These are phyloP conservation scores for Acronicta aceris DNA, from an alignment of 2,888 invertebrate genomes.

Conservation along the genomic window DNA sequence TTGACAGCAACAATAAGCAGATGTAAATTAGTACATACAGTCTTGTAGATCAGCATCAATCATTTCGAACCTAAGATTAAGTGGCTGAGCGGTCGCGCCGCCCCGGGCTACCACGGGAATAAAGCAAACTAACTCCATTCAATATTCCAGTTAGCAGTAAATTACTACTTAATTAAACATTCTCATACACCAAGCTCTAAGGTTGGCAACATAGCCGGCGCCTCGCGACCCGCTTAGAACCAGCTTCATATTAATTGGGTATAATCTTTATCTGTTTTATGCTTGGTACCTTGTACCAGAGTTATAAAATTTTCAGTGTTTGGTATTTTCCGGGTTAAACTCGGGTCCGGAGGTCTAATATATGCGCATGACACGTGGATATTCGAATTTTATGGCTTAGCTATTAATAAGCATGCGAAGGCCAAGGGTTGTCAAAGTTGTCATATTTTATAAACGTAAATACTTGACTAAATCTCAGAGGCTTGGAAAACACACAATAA, in stretches of 20 bases:
- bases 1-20: constrained; percentile 33
- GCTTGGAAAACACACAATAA: no score
- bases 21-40: constrained; percentile 32
- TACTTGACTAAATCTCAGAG: no score
- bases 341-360: neutral
- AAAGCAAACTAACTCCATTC: constrained; percentile 61
- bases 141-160: constrained; percentile 72
- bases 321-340: constrained; percentile 14
- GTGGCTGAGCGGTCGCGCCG: constrained; percentile 54
- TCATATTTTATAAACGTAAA: neutral
- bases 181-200: constrained; percentile 46
- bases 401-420: neutral
- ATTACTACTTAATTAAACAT: constrained; percentile 78
- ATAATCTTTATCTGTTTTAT: constrained; percentile 25
- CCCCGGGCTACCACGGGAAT: constrained; percentile 59
- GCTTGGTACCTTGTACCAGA: constrained; percentile 2
- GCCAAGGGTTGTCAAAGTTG: constrained; percentile 4
- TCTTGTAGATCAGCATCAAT: constrained; percentile 61
- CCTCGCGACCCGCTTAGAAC: constrained; percentile 10
- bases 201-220: constrained; percentile 5
- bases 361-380: neutral
- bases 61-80: constrained; percentile 64
- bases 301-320: constrained; percentile 23
- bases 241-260: constrained; percentile 22
- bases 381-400: constrained; percentile 3